These are phyloP conservation scores for Falcaria lacertinaria DNA, from an alignment of 2,888 invertebrate species.

Conservation along the genomic window DNA sequence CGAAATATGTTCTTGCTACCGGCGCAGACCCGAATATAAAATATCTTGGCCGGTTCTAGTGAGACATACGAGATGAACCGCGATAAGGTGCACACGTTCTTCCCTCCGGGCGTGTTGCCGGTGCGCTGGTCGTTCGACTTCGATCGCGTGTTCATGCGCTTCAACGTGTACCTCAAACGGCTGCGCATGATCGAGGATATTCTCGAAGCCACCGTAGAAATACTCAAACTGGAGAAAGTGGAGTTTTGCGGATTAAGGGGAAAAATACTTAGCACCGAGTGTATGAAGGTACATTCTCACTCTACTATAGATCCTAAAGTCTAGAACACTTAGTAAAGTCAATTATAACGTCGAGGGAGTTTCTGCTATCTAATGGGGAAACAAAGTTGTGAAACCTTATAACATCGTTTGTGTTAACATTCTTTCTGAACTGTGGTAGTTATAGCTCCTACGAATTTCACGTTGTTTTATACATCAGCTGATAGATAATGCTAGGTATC, in stretches of 20 bases:
- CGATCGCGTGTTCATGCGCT: conserved; percentile 84
- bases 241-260: conserved; percentile 86
- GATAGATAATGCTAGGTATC: no score
- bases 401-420: no score
- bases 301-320: background rate
- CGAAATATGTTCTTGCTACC: no score
- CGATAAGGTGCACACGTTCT: conserved; percentile 75
- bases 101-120: conserved; percentile 76
- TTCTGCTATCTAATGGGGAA: no score
- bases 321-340: no score
- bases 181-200: conserved; percentile 83
- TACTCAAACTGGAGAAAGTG: conserved; percentile 91
- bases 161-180: conserved; percentile 82
- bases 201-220: conserved; percentile 88
- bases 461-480: no score
- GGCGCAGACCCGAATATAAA: no score
- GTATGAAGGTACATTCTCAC: conserved; percentile 64
- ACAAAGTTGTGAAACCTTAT: no score
- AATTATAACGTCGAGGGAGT: no score
- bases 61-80: conserved; percentile 77
- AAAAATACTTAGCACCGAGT: conserved; percentile 76
- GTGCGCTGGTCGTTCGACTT: conserved; percentile 88
- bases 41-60: conserved; percentile 36
- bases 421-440: no score
- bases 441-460: no score